phyloP scores from a whole-genome alignment of 1,140 invertebrate species.

The Asobara japonica region DNA sequence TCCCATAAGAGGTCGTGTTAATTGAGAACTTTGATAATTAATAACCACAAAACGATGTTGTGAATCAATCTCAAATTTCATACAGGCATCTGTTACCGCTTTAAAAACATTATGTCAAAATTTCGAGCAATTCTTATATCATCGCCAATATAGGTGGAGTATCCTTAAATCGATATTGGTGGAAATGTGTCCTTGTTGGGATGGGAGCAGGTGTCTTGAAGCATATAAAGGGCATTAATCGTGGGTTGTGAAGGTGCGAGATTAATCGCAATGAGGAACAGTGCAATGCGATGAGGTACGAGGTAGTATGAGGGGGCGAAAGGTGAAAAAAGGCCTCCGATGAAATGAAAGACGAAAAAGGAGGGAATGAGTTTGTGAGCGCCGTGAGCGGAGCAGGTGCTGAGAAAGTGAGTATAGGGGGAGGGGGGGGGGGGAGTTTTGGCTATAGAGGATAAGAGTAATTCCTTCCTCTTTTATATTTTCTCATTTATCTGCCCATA shows the following conservation, averaged over 20 bases:
- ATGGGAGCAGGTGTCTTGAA: conserved; percentile 31
- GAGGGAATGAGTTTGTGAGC: conserved; percentile 22
- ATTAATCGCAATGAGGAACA: conserved; percentile 7
- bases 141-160: too few relatives aligned
- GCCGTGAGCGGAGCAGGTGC: conserved; percentile 17
- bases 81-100: too few relatives aligned
- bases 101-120: too few relatives aligned
- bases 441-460: conserved; percentile 14
- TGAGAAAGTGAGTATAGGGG: neutral
- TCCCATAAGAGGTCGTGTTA: too few relatives aligned
- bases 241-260: conserved; percentile 9
- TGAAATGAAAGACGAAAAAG: conserved; percentile 13
- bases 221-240: conserved; percentile 32
- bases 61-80: too few relatives aligned
- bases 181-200: conserved; percentile 1
- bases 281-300: neutral
- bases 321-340: conserved; percentile 22
- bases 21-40: too few relatives aligned
- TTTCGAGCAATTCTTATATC: too few relatives aligned
- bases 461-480: neutral
- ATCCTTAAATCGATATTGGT: too few relatives aligned
- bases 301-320: conserved; percentile 30
- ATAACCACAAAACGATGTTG: too few relatives aligned
- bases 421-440: neutral
- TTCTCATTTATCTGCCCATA: conserved; percentile 35